phyloP scores from a whole-genome alignment of 35 echinoderm and acorn worm species.

The Eucidaris tribuloides region DNA sequence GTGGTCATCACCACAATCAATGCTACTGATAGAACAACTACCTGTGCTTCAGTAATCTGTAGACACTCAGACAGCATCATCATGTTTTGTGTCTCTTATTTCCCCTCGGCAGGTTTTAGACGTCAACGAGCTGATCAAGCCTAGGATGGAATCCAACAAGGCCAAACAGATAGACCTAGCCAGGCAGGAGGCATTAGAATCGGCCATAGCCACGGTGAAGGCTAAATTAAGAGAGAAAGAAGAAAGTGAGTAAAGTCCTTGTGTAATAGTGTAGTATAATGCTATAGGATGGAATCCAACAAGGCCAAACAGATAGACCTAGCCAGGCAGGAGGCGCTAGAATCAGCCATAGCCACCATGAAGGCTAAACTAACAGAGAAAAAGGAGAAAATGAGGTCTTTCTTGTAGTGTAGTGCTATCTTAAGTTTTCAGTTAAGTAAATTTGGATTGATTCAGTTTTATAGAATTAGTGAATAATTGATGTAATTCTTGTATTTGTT shows the following conservation, averaged over 20 bases:
- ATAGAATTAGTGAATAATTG: no score
- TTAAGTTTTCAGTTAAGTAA: no score
- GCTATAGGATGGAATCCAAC: slow-evolving; percentile 72
- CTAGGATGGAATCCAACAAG: slow-evolving; percentile 83
- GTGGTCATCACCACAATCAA: no score
- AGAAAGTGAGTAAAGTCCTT: slow-evolving; percentile 95
- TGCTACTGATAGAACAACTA: no score
- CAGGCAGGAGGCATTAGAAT: slow-evolving; percentile 83
- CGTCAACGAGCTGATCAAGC: slow-evolving; percentile 85
- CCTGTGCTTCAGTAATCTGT: no score
- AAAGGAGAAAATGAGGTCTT: slow-evolving; percentile 99
- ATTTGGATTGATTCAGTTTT: no score
- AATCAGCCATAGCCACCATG: slow-evolving; percentile 83
- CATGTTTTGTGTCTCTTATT: neutral
- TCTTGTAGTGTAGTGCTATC: no score
- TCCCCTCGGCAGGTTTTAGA: slow-evolving; percentile 72
- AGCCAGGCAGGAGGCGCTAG: slow-evolving; percentile 77
- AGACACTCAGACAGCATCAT: no score
- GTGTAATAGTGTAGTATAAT: no score
- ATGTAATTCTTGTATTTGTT: no score
- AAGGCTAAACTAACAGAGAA: slow-evolving; percentile 89
- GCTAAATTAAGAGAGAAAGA: slow-evolving; percentile 90
- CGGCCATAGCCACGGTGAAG: slow-evolving; percentile 83
- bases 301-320: slow-evolving; percentile 96
- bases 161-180: slow-evolving; percentile 90